These are phyloP conservation scores for Drosophila bipectinata DNA, from an alignment of 1,140 invertebrate genomes.

Conservation along the genomic window DNA sequence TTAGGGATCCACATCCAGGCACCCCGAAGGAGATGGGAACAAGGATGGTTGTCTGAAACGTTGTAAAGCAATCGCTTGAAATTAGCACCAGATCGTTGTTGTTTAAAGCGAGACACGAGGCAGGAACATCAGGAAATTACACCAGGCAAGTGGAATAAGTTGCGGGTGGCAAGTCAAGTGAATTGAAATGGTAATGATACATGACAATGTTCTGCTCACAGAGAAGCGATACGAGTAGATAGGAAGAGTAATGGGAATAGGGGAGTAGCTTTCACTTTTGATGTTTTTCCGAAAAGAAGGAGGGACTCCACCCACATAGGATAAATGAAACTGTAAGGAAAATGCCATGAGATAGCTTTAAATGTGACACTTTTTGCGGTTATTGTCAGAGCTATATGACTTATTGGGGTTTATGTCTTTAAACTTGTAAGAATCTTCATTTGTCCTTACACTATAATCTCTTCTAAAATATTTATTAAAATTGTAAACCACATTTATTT, in stretches of 20 bases:
- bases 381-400: conserved; percentile 13
- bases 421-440: background rate
- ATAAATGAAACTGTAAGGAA: background rate
- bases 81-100: conserved; percentile 72
- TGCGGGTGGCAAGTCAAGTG: conserved; percentile 44
- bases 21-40: background rate
- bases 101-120: conserved; percentile 56
- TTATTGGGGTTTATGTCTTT: conserved; percentile 6
- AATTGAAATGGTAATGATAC: conserved; percentile 60
- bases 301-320: too few relatives aligned
- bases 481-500: background rate
- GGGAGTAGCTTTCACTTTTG: conserved; percentile 21
- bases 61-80: conserved; percentile 59
- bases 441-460: background rate
- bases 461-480: background rate
- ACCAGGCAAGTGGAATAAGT: conserved; percentile 40
- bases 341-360: conserved; percentile 21
- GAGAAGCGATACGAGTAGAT: conserved; percentile 25
- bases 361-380: conserved; percentile 22
- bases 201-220: conserved; percentile 47
- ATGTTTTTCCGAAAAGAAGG: conserved; percentile 7
- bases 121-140: conserved; percentile 37
- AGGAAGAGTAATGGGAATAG: conserved; percentile 4
- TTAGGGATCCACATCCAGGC: background rate
- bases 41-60: conserved; percentile 24